Conservation (phyloP, 1,140 invertebrate species). For the Pseudoatta argentina region DNA sequence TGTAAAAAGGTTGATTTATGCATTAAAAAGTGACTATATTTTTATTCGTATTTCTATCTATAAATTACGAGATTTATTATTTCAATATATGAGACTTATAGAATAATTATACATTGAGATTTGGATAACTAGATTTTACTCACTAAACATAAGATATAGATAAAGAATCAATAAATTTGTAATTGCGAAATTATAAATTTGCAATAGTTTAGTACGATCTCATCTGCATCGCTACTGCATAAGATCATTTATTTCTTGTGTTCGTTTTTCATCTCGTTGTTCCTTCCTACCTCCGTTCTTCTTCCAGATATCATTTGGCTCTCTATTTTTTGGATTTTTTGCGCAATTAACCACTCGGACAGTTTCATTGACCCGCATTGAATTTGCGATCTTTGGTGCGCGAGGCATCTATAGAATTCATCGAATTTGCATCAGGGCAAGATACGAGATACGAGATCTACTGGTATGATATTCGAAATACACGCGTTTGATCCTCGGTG, state of each 20-base stretch:
- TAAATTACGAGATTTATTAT: background rate
- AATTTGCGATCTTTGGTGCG: constrained; percentile 75
- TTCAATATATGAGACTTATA: background rate
- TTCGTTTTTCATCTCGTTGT: constrained; percentile 36
- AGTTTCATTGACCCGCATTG: constrained; percentile 69
- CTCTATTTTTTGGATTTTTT: constrained; percentile 71
- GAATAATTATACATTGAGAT: background rate
- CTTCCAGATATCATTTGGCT: constrained; percentile 30
- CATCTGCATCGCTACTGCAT: background rate
- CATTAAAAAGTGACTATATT: background rate
- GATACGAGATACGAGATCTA: constrained; percentile 71
- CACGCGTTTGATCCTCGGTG: constrained; percentile 58
- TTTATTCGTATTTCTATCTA: background rate
- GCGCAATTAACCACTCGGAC: constrained; percentile 79
- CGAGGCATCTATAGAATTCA: constrained; percentile 74
- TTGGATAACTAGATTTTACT: background rate
- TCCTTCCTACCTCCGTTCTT: constrained; percentile 9
- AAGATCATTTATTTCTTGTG: background rate
- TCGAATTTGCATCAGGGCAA: constrained; percentile 74
- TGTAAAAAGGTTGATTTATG: background rate
- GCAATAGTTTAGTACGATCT: background rate
- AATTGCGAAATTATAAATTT: background rate
- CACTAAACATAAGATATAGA: background rate
- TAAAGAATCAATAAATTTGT: constrained; percentile 1
- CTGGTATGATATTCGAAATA: constrained; percentile 54